Evolutionary conservation across 2,797 vertebrate genomes (phyloP).

Genomic region (Oryzias sinensis): DNA sequence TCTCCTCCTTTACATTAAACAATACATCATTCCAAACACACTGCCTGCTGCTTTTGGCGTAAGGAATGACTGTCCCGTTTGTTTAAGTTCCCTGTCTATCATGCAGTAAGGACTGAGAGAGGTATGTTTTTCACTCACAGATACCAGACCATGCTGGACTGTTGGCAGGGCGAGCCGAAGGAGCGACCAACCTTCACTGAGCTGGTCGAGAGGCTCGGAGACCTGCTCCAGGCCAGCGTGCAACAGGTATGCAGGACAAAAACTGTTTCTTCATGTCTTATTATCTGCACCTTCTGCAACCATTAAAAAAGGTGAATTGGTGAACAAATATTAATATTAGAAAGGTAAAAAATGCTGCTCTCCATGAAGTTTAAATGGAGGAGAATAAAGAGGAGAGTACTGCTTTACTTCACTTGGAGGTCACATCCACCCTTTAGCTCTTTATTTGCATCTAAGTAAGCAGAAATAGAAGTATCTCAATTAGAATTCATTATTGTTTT

Average conservation of each 20-base stretch:
- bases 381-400: no score
- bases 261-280: neutral
- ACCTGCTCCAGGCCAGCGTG: constrained; percentile 91
- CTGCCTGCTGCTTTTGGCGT: neutral
- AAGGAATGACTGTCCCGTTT: neutral
- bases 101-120: constrained; percentile 22
- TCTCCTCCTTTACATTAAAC: constrained; percentile 11
- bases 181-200: constrained; percentile 88
- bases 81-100: constrained; percentile 2
- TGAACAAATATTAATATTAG: no score
- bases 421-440: no score
- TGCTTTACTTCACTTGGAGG: no score
- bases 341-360: no score
- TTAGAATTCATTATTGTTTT: no score
- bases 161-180: constrained; percentile 86
- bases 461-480: no score
- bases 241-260: constrained; percentile 81
- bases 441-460: no score
- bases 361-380: no score
- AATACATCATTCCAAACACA: constrained; percentile 10
- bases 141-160: constrained; percentile 94
- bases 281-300: no score
- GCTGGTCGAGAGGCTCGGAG: constrained; percentile 88
- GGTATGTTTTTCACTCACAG: constrained; percentile 59
- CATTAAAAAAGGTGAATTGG: no score